These are phyloP conservation scores for Anguilla anguilla DNA, from an alignment of 2,797 vertebrate species.

Conservation along the genomic window DNA sequence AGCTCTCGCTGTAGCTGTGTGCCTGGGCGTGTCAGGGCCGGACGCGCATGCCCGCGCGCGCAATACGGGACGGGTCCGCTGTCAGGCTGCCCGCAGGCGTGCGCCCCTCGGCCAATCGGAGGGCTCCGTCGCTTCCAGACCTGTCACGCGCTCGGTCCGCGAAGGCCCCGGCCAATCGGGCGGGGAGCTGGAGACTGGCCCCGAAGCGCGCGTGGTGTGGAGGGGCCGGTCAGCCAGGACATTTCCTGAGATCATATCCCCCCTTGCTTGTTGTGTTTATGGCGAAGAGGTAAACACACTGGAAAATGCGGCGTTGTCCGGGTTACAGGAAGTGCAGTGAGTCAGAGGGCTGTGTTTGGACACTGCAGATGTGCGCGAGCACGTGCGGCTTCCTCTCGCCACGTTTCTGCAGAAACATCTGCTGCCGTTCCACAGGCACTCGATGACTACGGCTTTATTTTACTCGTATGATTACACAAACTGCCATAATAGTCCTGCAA, in stretches of 20 bases:
- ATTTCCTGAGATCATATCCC: slow-evolving; percentile 36
- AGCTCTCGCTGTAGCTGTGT: slow-evolving; percentile 13
- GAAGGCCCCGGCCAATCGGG: slow-evolving; percentile 34
- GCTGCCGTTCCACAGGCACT: neutral
- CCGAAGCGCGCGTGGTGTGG: neutral
- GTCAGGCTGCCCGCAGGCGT: neutral
- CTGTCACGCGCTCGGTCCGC: slow-evolving; percentile 27
- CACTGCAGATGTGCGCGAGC: slow-evolving; percentile 1
- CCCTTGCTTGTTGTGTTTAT: slow-evolving; percentile 6
- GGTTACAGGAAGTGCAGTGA: slow-evolving; percentile 5
- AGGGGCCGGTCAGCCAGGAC: slow-evolving; percentile 31
- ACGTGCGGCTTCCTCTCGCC: neutral
- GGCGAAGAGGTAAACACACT: slow-evolving; percentile 12
- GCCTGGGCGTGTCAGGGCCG: slow-evolving; percentile 1
- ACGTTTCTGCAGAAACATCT: neutral
- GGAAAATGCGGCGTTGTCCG: neutral
- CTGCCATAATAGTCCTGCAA: neutral
- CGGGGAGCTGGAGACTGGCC: neutral
- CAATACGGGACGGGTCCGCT: neutral
- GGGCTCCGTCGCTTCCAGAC: neutral
- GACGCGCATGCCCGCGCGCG: neutral
- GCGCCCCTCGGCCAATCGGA: slow-evolving; percentile 19
- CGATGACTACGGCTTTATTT: neutral
- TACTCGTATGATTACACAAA: neutral
- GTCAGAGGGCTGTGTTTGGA: neutral